Conservation (phyloP, 2,888 invertebrate species). For the Heteromyza rotundicornis region DNA sequence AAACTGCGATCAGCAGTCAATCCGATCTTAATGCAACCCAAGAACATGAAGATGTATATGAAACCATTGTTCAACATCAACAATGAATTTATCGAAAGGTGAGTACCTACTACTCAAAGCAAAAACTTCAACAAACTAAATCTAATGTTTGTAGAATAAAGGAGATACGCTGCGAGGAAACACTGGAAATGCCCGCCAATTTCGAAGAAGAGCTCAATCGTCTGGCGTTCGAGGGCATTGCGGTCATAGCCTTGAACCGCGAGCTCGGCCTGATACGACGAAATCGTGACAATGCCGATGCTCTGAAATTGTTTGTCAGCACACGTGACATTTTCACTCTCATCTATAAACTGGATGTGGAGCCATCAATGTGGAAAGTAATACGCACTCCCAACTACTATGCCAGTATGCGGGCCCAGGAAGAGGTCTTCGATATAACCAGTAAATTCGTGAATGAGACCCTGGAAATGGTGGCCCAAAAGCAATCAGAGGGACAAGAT, state of each 20-base stretch:
- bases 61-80: slow-evolving; percentile 64
- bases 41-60: slow-evolving; percentile 64
- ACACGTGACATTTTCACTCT: slow-evolving; percentile 28
- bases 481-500: slow-evolving; percentile 30
- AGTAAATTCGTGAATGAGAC: slow-evolving; percentile 52
- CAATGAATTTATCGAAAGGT: slow-evolving; percentile 44
- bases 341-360: slow-evolving; percentile 39
- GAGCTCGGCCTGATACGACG: slow-evolving; percentile 37
- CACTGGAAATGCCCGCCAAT: slow-evolving; percentile 53
- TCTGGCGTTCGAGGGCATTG: slow-evolving; percentile 66
- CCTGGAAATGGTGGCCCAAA: slow-evolving; percentile 43
- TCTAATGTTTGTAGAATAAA: slow-evolving; percentile 37
- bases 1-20: slow-evolving; percentile 71
- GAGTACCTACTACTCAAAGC: neutral
- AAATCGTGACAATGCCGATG: slow-evolving; percentile 32
- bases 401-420: slow-evolving; percentile 34
- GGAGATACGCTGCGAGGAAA: slow-evolving; percentile 34
- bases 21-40: slow-evolving; percentile 70
- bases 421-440: slow-evolving; percentile 19
- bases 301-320: slow-evolving; percentile 22
- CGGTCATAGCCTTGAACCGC: slow-evolving; percentile 56
- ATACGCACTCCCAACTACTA: slow-evolving; percentile 40
- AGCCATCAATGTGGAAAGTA: slow-evolving; percentile 44
- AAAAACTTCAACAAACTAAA: neutral
- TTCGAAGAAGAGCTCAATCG: slow-evolving; percentile 64